Evolutionary conservation across 2,888 invertebrate species (phyloP), one percentile per base, ranked within the genome.

Genomic region (Pterostichus madidus): DNA sequence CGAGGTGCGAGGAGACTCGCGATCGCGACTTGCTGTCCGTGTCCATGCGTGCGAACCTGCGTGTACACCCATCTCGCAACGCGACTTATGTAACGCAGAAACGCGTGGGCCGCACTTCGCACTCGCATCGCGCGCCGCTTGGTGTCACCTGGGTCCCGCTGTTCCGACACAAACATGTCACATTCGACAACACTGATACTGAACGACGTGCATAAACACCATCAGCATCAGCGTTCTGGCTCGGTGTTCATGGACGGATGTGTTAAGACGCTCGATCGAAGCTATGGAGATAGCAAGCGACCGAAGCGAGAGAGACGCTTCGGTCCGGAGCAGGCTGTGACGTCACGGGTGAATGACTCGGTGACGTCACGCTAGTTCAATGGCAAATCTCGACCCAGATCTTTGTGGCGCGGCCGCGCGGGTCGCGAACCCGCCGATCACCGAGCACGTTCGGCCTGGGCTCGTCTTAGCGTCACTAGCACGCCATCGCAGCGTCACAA

Each of bases 301-400:
- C 4, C 13, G 11, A 49, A 49, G 49, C 49, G 13, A 49, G n/a
- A 49, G 49, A 49, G 49, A 49, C 49, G 49, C 49, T 49, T 49
- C 49, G 49, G n/a, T 49, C 49, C 49, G 49, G 49, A 49, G 49
- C 49, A 49, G 49, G 84, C 80, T 86, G 88, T 90, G 89, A 90
- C 90, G 90, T 90, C 89, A 89, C 89, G 89, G 90, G 90, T 90
- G 89, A 90, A 90, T 89, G 90, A 90, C 89, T 89, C 86, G 85
- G 87, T 87, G 87, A 89, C 90, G 89, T 89, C 89, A 90, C 88
- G 87, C 87, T 88, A 89, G 90, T 90, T 90, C 90, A 90, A 90
- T 90, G 90, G 90, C 90, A 90, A 90, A 90, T 90, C 89, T 89
- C 90, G 90, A 90, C 90, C 90, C 88, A 90, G 89, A 89, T 89